A percentile compares a stretch with the other conserved stretches of the same genome.
Conservation (phyloP, 2,888 invertebrate genomes). For the Erannis defoliaria region DNA sequence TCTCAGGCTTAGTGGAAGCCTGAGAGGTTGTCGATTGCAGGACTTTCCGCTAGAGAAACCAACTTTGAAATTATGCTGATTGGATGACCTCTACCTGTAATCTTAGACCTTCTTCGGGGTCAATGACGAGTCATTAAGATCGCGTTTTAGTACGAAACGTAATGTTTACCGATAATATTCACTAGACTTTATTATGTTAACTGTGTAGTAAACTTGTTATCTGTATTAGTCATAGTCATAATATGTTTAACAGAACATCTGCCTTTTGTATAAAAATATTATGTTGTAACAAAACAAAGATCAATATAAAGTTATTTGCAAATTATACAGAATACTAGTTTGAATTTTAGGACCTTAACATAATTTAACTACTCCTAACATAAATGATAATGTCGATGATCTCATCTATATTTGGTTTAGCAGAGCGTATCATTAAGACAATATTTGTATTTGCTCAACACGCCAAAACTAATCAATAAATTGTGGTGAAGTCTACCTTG, state of each 20-base stretch:
- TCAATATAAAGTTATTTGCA: constrained; percentile 6
- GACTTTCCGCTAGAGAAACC: background rate
- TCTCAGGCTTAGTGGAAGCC: too few relatives aligned
- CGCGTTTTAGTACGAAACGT: background rate
- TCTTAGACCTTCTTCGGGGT: constrained; percentile 6
- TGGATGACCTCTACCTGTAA: constrained; percentile 2
- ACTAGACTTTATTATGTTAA: background rate
- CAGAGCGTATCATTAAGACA: constrained; percentile 7
- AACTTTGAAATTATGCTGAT: constrained; percentile 2
- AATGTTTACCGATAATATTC: background rate
- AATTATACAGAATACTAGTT: constrained; percentile 16
- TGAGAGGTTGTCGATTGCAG: background rate
- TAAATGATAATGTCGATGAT: constrained; percentile 14
- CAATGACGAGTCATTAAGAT: background rate
- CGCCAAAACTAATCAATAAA: too few relatives aligned
- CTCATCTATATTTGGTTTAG: constrained; percentile 18
- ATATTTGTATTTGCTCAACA: constrained; percentile 12
- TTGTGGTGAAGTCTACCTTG: too few relatives aligned
- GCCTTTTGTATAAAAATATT: background rate
- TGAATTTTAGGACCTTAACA: background rate
- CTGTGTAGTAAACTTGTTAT: constrained; percentile 17
- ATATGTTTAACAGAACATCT: constrained; percentile 3
- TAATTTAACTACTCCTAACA: constrained; percentile 3
- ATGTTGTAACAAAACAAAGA: constrained; percentile 7
- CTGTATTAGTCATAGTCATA: constrained; percentile 14